Conservation (phyloP, 2,888 invertebrate species). For the Apodemia hepburni region DNA sequence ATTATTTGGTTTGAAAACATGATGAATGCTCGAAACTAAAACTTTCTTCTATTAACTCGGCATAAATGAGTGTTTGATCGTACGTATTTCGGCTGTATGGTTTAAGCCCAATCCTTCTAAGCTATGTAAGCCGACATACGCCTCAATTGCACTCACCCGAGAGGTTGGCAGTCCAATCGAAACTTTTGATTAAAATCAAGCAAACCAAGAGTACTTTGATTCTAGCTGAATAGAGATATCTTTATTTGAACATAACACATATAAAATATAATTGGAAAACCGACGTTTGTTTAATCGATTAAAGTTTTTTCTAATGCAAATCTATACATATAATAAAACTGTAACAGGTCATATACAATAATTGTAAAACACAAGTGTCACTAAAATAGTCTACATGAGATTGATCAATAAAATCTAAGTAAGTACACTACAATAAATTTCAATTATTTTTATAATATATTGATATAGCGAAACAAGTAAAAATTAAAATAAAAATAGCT, state of each 20-base stretch:
- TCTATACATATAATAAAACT: too few species aligned
- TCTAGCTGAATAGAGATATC: slow-evolving; percentile 62
- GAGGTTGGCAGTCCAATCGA: slow-evolving; percentile 68
- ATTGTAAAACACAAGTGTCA: too few species aligned
- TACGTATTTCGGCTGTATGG: slow-evolving; percentile 14
- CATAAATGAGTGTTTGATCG: slow-evolving; percentile 68
- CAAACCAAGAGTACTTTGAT: slow-evolving; percentile 58
- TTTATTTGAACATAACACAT: slow-evolving; percentile 65
- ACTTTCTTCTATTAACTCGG: slow-evolving; percentile 64
- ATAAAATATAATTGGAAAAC: slow-evolving; percentile 41
- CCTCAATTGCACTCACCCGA: slow-evolving; percentile 59
- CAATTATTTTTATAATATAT: too few species aligned
- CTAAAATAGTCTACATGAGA: too few species aligned
- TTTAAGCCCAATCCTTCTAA: slow-evolving; percentile 10
- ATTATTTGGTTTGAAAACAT: background rate
- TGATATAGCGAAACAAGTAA: too few species aligned
- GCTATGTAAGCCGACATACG: slow-evolving; percentile 42
- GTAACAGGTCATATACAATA: too few species aligned
- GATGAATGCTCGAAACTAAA: slow-evolving; percentile 28
- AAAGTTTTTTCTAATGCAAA: slow-evolving; percentile 29
- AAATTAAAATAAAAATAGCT: too few species aligned
- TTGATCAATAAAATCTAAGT: background rate
- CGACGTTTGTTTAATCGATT: slow-evolving; percentile 63
- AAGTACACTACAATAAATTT: too few species aligned
- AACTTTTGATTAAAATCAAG: slow-evolving; percentile 80